A percentile compares a stretch with the other conserved stretches of the same genome.
Evolutionary conservation across 1,140 invertebrate genomes (phyloP).

Genomic region (Neotoxoptera formosana): DNA sequence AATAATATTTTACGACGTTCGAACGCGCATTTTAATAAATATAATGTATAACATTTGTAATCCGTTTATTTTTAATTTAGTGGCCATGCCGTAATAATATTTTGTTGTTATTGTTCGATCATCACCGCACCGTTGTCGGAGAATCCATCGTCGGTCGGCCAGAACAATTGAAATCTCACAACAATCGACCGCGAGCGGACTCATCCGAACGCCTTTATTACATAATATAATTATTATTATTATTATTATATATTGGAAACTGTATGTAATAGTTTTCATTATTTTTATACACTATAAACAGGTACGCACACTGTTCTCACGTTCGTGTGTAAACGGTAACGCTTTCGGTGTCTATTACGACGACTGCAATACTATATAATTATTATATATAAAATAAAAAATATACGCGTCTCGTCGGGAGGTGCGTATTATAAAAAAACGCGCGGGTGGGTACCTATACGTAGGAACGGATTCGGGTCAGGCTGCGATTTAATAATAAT

Average conservation of each 20-base stretch:
- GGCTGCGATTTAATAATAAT: background rate
- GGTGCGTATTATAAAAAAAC: background rate
- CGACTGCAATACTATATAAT: background rate
- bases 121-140: slow-evolving; percentile 34
- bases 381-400: background rate
- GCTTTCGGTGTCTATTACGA: background rate
- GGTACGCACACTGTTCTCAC: background rate
- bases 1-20: slow-evolving; percentile 21
- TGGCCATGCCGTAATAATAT: slow-evolving; percentile 11
- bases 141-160: slow-evolving; percentile 24
- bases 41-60: background rate
- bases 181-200: slow-evolving; percentile 22
- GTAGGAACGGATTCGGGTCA: background rate
- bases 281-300: background rate
- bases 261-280: slow-evolving; percentile 23
- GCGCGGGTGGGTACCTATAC: background rate
- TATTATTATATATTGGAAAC: slow-evolving; percentile 21
- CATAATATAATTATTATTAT: background rate
- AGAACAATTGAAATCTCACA: slow-evolving; percentile 38
- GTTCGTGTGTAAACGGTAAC: slow-evolving; percentile 25
- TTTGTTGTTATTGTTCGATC: slow-evolving; percentile 34
- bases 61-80: slow-evolving; percentile 41
- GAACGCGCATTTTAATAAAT: background rate
- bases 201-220: background rate
- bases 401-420: background rate